Percentiles rank a stretch among this genome's conserved stretches.
These are phyloP conservation scores for Araneus ventricosus DNA, from an alignment of 1,140 invertebrate genomes.

Conservation along the genomic window DNA sequence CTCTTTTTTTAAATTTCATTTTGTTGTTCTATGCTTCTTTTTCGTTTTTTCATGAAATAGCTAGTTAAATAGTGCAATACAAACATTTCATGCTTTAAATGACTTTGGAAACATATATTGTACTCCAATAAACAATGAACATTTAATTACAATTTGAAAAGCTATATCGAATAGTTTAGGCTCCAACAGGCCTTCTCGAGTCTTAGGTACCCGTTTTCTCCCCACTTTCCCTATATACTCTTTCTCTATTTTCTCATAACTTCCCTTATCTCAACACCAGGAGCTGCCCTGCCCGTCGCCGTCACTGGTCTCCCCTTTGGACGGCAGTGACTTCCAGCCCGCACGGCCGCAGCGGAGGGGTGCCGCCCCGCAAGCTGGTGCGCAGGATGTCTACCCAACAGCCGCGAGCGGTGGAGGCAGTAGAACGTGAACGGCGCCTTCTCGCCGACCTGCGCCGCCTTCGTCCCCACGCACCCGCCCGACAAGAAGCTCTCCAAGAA, in stretches of 20 bases:
- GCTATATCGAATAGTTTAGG: too few relatives aligned
- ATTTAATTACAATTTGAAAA: too few relatives aligned
- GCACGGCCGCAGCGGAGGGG: neutral
- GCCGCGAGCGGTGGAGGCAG: slow-evolving; percentile 95
- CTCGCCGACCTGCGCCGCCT: slow-evolving; percentile 92
- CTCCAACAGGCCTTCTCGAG: too few relatives aligned
- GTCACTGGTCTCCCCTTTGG: neutral
- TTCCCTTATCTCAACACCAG: neutral
- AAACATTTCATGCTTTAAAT: too few relatives aligned
- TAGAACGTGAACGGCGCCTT: slow-evolving; percentile 97
- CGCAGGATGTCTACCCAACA: slow-evolving; percentile 95
- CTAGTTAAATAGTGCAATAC: too few relatives aligned
- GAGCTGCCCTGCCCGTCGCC: neutral
- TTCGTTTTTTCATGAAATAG: too few relatives aligned
- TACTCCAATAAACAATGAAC: too few relatives aligned
- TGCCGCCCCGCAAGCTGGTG: slow-evolving; percentile 77
- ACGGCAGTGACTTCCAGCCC: neutral
- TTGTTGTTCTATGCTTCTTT: too few relatives aligned
- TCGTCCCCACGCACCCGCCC: slow-evolving; percentile 96
- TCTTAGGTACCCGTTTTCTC: too few relatives aligned
- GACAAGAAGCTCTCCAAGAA: slow-evolving; percentile 98
- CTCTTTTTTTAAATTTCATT: too few relatives aligned
- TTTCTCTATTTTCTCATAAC: neutral
- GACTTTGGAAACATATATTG: too few relatives aligned
- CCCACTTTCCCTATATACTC: too few relatives aligned